Evolutionary conservation across 2,797 vertebrate species (phyloP).

Genomic region (Labroides dimidiatus): DNA sequence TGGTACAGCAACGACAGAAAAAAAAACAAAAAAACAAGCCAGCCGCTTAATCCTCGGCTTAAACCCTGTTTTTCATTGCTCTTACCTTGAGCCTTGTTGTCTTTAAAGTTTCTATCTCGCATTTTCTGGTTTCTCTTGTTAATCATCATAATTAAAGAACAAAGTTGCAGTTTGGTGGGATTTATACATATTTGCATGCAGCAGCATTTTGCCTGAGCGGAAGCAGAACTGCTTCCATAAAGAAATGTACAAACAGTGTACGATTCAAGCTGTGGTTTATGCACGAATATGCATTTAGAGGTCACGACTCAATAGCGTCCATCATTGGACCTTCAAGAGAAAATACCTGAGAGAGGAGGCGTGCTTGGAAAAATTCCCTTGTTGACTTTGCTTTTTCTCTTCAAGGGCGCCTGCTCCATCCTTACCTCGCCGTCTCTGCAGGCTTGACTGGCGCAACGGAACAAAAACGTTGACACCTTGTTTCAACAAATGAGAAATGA

Average conservation of each 20-base stretch:
- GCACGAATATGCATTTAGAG: background rate
- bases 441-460: conserved; percentile 72
- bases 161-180: background rate
- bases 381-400: conserved; percentile 71
- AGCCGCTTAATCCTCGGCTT: conserved; percentile 3
- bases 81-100: background rate
- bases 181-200: background rate
- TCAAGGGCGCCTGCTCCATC: conserved; percentile 76
- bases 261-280: background rate
- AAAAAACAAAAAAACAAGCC: too few species aligned
- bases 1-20: background rate
- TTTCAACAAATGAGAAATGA: conserved; percentile 86
- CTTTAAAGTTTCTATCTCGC: background rate
- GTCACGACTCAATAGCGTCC: conserved; percentile 21
- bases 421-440: conserved; percentile 62
- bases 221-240: background rate
- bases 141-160: background rate
- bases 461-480: conserved; percentile 80
- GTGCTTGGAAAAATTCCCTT: conserved; percentile 46
- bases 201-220: background rate
- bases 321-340: conserved; percentile 18
- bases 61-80: background rate
- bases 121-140: background rate
- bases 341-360: conserved; percentile 33
- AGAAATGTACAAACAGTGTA: background rate